A percentile compares a stretch with the other conserved stretches of the same genome.
phyloP scores from a whole-genome alignment of 2,113 vertebrate genomes.

The Pelobates fuscus region DNA sequence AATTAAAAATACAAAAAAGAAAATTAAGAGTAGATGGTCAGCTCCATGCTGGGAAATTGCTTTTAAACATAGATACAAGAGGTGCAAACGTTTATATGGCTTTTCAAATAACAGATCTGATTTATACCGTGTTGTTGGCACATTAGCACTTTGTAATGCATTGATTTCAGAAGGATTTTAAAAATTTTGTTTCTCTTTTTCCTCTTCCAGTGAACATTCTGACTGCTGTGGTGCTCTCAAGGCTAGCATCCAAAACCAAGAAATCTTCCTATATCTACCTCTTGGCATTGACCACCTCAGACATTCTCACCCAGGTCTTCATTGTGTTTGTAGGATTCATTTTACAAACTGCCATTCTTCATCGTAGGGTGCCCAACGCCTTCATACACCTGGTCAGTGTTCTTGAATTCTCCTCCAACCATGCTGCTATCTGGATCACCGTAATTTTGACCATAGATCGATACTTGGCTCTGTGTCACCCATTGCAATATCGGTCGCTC shows the following conservation, averaged over 20 bases:
- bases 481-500: slow-evolving; percentile 76
- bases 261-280: slow-evolving; percentile 88
- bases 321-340: slow-evolving; percentile 91
- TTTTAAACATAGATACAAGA: too few species aligned
- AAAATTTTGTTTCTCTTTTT: neutral
- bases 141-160: too few species aligned
- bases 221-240: slow-evolving; percentile 76
- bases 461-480: slow-evolving; percentile 87
- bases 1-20: too few species aligned
- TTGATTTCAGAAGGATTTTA: too few species aligned
- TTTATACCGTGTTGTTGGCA: too few species aligned
- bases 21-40: too few species aligned
- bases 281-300: slow-evolving; percentile 81
- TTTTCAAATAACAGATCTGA: too few species aligned
- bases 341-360: slow-evolving; percentile 84
- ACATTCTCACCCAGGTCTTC: slow-evolving; percentile 88
- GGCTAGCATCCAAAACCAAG: slow-evolving; percentile 79
- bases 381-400: slow-evolving; percentile 76
- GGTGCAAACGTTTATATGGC: too few species aligned
- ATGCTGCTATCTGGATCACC: slow-evolving; percentile 88
- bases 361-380: slow-evolving; percentile 71
- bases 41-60: too few species aligned
- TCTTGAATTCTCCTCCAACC: slow-evolving; percentile 87
- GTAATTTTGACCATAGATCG: slow-evolving; percentile 85
- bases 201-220: slow-evolving; percentile 80